A percentile compares a stretch with the other conserved stretches of the same genome.
phyloP scores from a whole-genome alignment of 2,888 invertebrate species.

The Tineola bisselliella region DNA sequence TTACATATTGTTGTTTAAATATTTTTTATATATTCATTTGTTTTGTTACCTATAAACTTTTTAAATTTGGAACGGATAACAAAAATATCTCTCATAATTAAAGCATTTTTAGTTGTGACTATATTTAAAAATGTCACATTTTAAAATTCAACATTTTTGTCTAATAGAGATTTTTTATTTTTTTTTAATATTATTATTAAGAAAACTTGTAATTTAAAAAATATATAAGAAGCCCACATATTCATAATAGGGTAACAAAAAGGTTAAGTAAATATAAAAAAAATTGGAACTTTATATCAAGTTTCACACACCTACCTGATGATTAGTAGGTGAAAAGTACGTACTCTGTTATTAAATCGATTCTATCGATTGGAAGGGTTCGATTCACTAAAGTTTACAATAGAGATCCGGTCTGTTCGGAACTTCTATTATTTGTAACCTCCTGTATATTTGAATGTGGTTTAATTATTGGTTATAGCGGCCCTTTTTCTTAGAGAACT shows the following conservation, averaged over 20 bases:
- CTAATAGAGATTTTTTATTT: too few species aligned
- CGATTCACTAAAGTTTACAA: constrained; percentile 47
- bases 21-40: too few species aligned
- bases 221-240: neutral
- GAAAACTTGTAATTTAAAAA: neutral
- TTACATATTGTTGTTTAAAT: neutral
- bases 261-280: neutral
- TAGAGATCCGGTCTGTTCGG: constrained; percentile 59
- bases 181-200: too few species aligned
- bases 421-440: constrained; percentile 64
- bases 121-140: too few species aligned
- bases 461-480: constrained; percentile 64
- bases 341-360: constrained; percentile 58
- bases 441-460: constrained; percentile 64
- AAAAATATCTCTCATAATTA: too few species aligned
- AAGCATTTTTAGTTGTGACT: too few species aligned
- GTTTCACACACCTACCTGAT: constrained; percentile 8
- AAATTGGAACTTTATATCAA: neutral
- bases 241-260: neutral
- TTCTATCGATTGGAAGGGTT: constrained; percentile 63
- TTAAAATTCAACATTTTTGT: too few species aligned
- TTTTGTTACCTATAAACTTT: too few species aligned
- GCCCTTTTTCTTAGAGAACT: constrained; percentile 37
- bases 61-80: too few species aligned
- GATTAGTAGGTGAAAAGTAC: constrained; percentile 36